Base-by-base conservation (phyloP, 2,888 invertebrate species). In the Molorchus minor region DNA sequence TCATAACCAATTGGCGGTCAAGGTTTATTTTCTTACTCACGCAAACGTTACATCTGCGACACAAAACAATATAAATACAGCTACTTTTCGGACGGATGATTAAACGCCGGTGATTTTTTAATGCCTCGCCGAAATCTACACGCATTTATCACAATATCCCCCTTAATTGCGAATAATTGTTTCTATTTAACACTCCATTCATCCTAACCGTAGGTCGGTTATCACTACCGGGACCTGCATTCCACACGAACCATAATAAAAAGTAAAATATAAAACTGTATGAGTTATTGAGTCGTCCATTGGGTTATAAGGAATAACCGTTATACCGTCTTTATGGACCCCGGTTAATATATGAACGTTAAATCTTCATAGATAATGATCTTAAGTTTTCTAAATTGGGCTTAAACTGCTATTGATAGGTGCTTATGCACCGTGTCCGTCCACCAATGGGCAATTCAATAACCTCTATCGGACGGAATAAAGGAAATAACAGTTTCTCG, bases 281-380 rank as follows among this genome's bases (percentile, higher is more conserved):
- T 30, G 41, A 40, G 19, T 52, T 40, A 52, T 52, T 40, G 52
- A 52, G 52, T 41, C 41, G 40, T 52, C 41, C 41, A 52, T 52
- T 41, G 41, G 29, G 41, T 52, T 52, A 52, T 41, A 52, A 16
- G 13, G n/a, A 41, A 17, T 41, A 17, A 29, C 52, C 52, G 52
- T 52, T 52, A 52, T 41, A 41, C 40, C 29, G 41, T 40, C 41
- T 49, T 41, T 52, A 41, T 52, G 52, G 41, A 19, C 29, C 29
- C 17, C 13, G 41, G 41, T 41, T 40, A 41, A 52, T 52, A 40
- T 30, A 52, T 52, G 52, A 16, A 30, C 10, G 41, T 41, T 30
- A 41, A 52, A 52, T 52, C 41, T 41, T 17, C 52, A 40, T 30
- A 52, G 52, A 52, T 52, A 52, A 52, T 41, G 52, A 52, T 52